These are phyloP conservation scores for Saimiri boliviensis DNA, from an alignment of 2,113 vertebrate species.

Conservation along the genomic window DNA sequence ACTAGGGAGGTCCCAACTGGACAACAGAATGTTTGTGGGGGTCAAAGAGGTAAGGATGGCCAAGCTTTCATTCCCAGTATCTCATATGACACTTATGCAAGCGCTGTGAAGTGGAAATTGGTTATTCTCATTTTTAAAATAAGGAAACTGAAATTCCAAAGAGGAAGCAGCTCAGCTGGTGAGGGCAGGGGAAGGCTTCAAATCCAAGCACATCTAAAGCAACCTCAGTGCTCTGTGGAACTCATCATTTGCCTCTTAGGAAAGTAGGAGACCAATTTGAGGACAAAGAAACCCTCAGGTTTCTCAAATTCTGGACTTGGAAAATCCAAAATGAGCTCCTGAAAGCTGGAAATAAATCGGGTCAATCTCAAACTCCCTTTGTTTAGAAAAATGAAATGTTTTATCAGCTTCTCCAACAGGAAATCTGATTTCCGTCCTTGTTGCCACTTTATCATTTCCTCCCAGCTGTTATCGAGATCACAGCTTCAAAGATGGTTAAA, in stretches of 20 bases:
- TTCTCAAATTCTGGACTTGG: not conserved
- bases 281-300: not conserved
- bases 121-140: not conserved
- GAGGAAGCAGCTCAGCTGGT: accelerated
- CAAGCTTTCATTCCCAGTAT: not conserved
- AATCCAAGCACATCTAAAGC: not conserved
- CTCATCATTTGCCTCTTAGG: not conserved
- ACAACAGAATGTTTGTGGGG: not conserved
- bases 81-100: accelerated
- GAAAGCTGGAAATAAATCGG: not conserved
- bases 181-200: not conserved
- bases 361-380: not conserved
- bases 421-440: conserved; percentile 43
- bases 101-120: accelerated
- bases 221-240: not conserved
- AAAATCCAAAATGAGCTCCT: not conserved
- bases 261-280: not conserved
- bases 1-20: too few relatives aligned
- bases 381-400: conserved; percentile 56
- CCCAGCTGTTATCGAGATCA: conserved; percentile 29
- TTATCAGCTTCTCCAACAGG: not conserved
- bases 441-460: conserved; percentile 41
- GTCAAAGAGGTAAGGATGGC: accelerated
- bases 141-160: not conserved
- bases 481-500: conserved; percentile 35